These are phyloP conservation scores for Nomada fabriciana DNA, from an alignment of 2,888 invertebrate species.

Conservation along the genomic window DNA sequence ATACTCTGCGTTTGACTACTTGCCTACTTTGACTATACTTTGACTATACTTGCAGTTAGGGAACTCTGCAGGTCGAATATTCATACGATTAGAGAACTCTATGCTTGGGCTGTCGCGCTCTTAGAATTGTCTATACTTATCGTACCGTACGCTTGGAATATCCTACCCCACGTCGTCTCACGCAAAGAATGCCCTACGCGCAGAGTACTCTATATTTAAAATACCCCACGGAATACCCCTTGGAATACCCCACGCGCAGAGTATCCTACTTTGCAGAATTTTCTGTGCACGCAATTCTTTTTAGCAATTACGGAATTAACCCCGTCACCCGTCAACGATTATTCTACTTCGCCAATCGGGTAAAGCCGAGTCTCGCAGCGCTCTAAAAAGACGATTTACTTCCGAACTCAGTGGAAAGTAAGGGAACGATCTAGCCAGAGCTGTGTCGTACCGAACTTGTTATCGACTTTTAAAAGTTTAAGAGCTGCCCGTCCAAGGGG, in stretches of 20 bases:
- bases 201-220: background rate
- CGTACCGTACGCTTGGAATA: background rate
- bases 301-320: slow-evolving; percentile 54
- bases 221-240: too few relatives aligned
- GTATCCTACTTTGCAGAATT: background rate
- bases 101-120: background rate
- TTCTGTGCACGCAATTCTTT: background rate
- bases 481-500: slow-evolving; percentile 11
- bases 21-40: background rate
- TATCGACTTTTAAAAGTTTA: slow-evolving; percentile 45
- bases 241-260: background rate
- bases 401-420: background rate
- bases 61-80: background rate
- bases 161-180: background rate
- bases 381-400: slow-evolving; percentile 30
- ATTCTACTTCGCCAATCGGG: slow-evolving; percentile 6
- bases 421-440: slow-evolving; percentile 21
- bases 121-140: background rate
- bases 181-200: background rate
- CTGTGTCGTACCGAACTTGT: slow-evolving; percentile 28
- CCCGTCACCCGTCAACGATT: slow-evolving; percentile 33
- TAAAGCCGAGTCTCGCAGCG: slow-evolving; percentile 24
- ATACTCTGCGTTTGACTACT: too few relatives aligned
- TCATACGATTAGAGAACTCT: background rate
- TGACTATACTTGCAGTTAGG: background rate